Evolutionary conservation across 2,797 vertebrate species (phyloP).

Genomic region (Apodemus agrarius): DNA sequence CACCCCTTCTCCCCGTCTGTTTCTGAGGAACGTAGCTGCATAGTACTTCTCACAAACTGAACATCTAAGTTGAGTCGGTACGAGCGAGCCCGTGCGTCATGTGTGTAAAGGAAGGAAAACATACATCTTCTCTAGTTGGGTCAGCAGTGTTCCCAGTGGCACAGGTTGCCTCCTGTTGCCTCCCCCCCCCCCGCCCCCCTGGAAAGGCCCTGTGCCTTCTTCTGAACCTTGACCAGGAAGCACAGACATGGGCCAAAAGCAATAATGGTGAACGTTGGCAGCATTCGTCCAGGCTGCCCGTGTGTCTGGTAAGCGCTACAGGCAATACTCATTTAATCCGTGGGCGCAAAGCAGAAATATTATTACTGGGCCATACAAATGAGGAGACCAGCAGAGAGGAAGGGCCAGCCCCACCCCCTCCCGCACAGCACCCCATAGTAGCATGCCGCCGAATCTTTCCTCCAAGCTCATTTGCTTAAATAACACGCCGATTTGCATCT

Average conservation of each 20-base stretch:
- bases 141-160: not conserved
- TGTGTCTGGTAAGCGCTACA: not conserved
- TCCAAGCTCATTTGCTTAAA: not conserved
- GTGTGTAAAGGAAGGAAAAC: not conserved
- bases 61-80: not conserved
- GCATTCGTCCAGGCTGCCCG: not conserved
- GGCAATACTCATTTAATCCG: not conserved
- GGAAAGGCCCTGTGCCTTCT: not conserved
- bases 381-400: not conserved
- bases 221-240: slow-evolving; percentile 14
- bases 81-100: not conserved
- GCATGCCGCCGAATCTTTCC: not conserved
- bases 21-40: not conserved
- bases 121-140: not conserved
- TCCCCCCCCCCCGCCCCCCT: not conserved
- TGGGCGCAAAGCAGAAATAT: not conserved
- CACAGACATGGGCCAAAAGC: fast-evolving
- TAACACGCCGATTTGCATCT: not conserved
- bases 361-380: not conserved
- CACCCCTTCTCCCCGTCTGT: not conserved
- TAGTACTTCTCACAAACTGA: not conserved
- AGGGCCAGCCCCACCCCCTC: not conserved
- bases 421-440: not conserved
- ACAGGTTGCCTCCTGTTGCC: not conserved
- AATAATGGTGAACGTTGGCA: not conserved